Conservation (phyloP, 2,888 invertebrate genomes). For the Trichacis sp. region DNA sequence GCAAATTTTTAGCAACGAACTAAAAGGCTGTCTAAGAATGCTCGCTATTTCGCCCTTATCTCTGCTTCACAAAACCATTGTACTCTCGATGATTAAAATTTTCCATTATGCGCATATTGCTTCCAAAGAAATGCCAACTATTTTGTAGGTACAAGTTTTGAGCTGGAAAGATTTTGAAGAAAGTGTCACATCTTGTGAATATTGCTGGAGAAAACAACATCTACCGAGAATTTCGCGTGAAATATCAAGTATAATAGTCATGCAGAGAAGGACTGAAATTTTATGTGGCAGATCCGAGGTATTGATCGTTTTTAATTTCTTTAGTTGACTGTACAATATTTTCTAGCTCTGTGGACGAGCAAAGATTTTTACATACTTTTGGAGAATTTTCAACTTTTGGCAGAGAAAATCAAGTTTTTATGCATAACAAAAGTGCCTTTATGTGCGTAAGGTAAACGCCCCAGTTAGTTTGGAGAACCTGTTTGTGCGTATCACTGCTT, state of each 20-base stretch:
- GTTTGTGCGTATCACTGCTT: too few relatives aligned
- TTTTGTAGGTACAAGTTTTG: not conserved
- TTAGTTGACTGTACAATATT: too few relatives aligned
- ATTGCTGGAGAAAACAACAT: not conserved
- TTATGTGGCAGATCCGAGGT: not conserved
- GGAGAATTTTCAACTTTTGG: not conserved
- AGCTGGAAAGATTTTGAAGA: too few relatives aligned
- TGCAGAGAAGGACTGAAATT: not conserved
- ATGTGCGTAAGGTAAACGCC: slow-evolving; percentile 27
- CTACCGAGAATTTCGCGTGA: not conserved
- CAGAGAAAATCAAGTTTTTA: slow-evolving; percentile 35
- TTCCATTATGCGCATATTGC: not conserved
- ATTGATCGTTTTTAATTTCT: too few relatives aligned
- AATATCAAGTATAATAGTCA: not conserved
- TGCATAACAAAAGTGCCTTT: slow-evolving; percentile 38
- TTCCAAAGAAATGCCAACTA: not conserved
- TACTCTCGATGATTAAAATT: not conserved
- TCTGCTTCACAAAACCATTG: not conserved
- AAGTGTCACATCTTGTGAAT: too few relatives aligned
- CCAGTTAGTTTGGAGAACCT: too few relatives aligned
- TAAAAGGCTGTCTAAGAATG: not conserved
- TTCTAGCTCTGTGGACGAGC: too few relatives aligned
- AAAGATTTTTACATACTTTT: too few relatives aligned
- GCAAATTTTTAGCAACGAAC: not conserved
- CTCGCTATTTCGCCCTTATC: not conserved